These are phyloP conservation scores for Scotopteryx bipunctaria DNA, from an alignment of 2,888 invertebrate species.

Conservation along the genomic window DNA sequence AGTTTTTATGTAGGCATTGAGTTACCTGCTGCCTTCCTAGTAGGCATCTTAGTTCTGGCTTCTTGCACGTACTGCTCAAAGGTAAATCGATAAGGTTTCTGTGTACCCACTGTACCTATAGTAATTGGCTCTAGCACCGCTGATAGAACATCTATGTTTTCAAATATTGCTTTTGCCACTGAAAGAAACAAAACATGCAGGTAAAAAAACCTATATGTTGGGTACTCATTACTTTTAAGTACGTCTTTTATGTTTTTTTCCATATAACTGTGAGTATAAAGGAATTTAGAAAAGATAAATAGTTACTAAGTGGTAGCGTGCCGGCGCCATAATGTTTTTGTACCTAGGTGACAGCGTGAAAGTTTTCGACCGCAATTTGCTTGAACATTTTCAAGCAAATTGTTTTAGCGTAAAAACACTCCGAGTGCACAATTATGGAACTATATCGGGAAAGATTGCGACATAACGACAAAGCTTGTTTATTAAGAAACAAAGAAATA, in stretches of 20 bases:
- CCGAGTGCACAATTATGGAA: constrained; percentile 27
- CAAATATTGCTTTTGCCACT: constrained; percentile 72
- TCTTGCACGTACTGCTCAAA: constrained; percentile 77
- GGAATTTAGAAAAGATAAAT: no score
- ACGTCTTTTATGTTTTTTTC: no score
- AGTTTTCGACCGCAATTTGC: constrained; percentile 25
- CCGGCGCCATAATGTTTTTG: constrained; percentile 7
- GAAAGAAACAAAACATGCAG: constrained; percentile 23
- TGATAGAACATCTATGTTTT: constrained; percentile 70
- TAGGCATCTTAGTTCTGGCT: constrained; percentile 74
- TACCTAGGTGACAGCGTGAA: constrained; percentile 24
- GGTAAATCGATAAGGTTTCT: constrained; percentile 72
- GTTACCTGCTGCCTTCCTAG: constrained; percentile 71
- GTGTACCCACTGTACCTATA: constrained; percentile 75
- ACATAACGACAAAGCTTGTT: constrained; percentile 29
- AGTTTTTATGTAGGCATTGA: neutral
- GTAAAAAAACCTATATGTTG: no score
- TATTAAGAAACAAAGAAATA: constrained; percentile 30
- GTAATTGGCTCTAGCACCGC: constrained; percentile 70
- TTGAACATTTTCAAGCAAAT: no score
- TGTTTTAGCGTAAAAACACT: constrained; percentile 29
- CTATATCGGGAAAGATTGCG: constrained; percentile 25
- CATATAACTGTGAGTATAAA: no score
- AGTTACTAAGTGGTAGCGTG: neutral
- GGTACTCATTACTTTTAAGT: no score